These are phyloP conservation scores for Acanthaster planci DNA, from an alignment of 35 echinoderm and acorn worm species.

Conservation along the genomic window DNA sequence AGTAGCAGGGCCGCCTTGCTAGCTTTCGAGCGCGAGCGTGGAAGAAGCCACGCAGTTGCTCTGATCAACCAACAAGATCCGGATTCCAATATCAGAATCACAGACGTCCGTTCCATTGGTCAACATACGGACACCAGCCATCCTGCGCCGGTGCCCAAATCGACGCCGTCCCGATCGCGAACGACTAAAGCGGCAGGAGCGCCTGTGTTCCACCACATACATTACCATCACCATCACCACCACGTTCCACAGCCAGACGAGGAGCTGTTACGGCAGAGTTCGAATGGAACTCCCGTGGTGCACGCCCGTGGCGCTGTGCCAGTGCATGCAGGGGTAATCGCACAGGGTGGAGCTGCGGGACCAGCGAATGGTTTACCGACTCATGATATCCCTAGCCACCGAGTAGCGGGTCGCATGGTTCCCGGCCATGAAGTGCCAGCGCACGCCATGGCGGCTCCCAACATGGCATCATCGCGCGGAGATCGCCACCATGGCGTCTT, in stretches of 20 bases:
- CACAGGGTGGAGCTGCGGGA: background rate
- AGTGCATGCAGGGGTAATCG: background rate
- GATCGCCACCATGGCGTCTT: conserved; percentile 5
- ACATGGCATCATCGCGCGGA: background rate
- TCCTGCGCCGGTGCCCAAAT: background rate
- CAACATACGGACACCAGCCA: background rate
- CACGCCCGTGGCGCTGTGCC: background rate
- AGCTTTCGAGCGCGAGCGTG: background rate
- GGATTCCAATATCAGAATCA: background rate
- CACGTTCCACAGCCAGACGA: conserved; percentile 5
- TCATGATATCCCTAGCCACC: background rate
- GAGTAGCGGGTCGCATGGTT: background rate
- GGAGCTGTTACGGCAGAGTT: background rate
- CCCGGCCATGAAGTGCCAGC: background rate
- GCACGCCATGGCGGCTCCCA: background rate
- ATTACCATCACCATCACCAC: conserved; percentile 7
- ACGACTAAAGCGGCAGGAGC: background rate
- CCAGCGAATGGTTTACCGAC: background rate
- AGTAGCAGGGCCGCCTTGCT: background rate
- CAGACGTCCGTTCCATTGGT: background rate
- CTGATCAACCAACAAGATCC: background rate
- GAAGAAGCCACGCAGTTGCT: background rate
- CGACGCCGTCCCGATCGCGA: background rate
- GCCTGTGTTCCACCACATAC: conserved; percentile 16
- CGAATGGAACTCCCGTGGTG: background rate